phyloP scores from a whole-genome alignment of 2,113 vertebrate species.

The Bambusicola thoracicus region DNA sequence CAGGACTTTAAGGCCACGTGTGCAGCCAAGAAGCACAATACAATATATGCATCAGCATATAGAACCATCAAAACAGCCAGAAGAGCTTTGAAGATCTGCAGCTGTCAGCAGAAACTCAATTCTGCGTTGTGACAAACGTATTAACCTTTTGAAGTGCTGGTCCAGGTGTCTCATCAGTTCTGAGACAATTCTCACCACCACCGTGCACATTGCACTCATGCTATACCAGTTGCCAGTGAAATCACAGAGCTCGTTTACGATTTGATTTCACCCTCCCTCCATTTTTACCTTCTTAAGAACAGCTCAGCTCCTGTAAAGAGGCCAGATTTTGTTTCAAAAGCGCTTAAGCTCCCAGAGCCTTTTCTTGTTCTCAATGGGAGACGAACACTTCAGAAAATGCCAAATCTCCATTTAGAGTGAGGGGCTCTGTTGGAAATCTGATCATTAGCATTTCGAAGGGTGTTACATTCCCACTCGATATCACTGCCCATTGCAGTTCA shows the following conservation, averaged over 20 bases:
- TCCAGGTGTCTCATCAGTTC: not conserved
- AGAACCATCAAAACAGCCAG: constrained; percentile 11
- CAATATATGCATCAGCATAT: too few species aligned
- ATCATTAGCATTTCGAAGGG: not conserved
- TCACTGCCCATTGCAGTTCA: accelerated
- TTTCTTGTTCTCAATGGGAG: constrained; percentile 1
- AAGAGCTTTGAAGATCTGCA: not conserved
- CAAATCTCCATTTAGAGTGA: constrained; percentile 7
- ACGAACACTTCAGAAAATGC: constrained; percentile 22
- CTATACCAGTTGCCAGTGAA: not conserved
- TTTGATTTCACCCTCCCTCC: constrained; percentile 28
- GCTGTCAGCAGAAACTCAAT: not conserved
- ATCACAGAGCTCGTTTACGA: not conserved
- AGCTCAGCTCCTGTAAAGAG: not conserved
- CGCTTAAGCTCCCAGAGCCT: not conserved
- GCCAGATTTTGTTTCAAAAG: not conserved
- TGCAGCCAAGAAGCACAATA: not conserved
- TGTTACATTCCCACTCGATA: not conserved
- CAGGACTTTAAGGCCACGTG: not conserved
- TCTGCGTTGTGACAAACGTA: not conserved
- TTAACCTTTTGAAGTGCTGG: constrained; percentile 28
- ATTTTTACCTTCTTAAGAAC: not conserved
- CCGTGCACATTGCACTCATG: accelerated
- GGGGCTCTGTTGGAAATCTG: not conserved
- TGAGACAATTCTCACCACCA: not conserved